Evolutionary conservation across 2,888 invertebrate genomes (phyloP), one percentile per base, ranked within the genome.

Genomic region (Chydorus sphaericus): DNA sequence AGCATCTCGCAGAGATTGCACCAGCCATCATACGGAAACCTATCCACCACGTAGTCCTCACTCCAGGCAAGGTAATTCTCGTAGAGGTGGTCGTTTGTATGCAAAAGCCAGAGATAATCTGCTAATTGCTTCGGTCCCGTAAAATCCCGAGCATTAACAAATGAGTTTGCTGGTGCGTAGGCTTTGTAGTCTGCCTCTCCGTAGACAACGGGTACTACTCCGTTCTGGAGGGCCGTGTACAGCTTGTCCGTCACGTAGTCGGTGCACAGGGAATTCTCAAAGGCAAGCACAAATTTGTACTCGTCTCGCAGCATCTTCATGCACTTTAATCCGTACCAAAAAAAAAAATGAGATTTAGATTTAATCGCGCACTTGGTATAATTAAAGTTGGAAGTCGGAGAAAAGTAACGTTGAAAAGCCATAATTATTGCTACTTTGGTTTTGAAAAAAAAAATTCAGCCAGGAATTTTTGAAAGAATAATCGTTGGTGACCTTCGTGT

Each of bases 131-230:
- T 81, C 0, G 94, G 85, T 26, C 85, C 82, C 29, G 82, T 80
- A 69, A 94, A 96, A 70, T 96, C 93, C 67, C 96, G 94, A 23
- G 96, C 91, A 71, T 96, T 94, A 58, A 96, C 85, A 72, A 85
- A 94, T 3, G 91, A 92, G 63, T 87, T 82, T 67, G 85, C 81
- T 0, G 96, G 96, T 2, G 94, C 87, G 61, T 82, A 81, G 48
- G 83, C 79, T 58, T 82, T 83, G 70, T 96, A 96, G 68, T 96
- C 94, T 0, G 59, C 59, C 16, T 58, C 59, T 2, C 64, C 65
- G 31, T 61, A 59, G 1, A 64, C 62, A 14, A 65, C 57, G 3
- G 62, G 62, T 20, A 65, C 58, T 5, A 62, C 58, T 26, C 60
- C 59, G 7, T 59, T 50, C 14, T 58, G 55, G 20, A 62, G 58